Evolutionary conservation across 2,797 vertebrate genomes (phyloP).

Genomic region (Notolepis coatsorum): DNA sequence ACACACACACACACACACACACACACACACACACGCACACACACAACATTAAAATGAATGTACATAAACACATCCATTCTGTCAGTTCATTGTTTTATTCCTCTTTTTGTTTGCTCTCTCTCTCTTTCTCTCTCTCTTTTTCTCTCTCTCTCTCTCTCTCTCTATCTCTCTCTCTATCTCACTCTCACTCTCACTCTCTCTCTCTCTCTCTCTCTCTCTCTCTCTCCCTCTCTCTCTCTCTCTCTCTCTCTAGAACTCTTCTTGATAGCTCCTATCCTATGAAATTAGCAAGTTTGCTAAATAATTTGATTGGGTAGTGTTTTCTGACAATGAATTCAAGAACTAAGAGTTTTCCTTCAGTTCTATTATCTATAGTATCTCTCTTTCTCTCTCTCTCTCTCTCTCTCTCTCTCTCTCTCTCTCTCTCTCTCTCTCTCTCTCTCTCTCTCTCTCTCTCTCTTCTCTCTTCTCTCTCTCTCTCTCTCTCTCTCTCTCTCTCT

Average conservation of each 20-base stretch:
- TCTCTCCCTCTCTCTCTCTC: conserved; percentile 24
- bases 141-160: conserved; percentile 7
- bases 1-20: too few species aligned
- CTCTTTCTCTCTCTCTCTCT: conserved; percentile 57
- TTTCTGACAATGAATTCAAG: too few species aligned
- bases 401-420: conserved; percentile 46
- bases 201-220: not conserved
- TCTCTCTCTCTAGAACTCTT: conserved; percentile 65
- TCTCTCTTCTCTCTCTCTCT: conserved; percentile 20
- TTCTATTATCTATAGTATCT: too few species aligned
- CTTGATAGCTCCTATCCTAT: too few species aligned
- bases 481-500: conserved; percentile 5
- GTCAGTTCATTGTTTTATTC: not conserved
- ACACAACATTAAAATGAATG: too few species aligned
- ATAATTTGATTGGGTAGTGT: too few species aligned
- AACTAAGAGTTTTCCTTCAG: too few species aligned
- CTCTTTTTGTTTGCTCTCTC: conserved; percentile 47
- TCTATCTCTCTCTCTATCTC: conserved; percentile 7
- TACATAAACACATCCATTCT: not conserved
- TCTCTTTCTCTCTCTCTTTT: not conserved
- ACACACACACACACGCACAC: too few species aligned
- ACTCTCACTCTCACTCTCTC: not conserved
- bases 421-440: conserved; percentile 14
- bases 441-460: conserved; percentile 16
- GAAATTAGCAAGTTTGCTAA: too few species aligned